phyloP scores from a whole-genome alignment of 2,888 invertebrate genomes.

The Elysia crispata region DNA sequence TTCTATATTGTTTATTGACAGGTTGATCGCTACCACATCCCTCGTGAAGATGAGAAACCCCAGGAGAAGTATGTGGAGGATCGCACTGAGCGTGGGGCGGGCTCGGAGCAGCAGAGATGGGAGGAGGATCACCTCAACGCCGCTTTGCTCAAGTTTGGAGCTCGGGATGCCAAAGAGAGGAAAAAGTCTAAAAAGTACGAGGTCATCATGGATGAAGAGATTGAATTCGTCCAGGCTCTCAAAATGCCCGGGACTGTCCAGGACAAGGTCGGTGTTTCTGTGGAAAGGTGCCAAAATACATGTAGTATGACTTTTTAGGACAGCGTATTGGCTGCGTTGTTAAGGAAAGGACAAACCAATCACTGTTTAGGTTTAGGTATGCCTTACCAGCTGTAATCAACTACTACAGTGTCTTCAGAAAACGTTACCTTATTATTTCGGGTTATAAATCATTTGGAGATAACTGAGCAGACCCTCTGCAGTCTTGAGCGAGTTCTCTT shows the following conservation, averaged over 20 bases:
- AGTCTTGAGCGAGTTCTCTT: too few relatives aligned
- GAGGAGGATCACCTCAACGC: constrained; percentile 97
- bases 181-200: constrained; percentile 86
- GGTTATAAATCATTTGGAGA: too few relatives aligned
- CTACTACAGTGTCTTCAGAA: too few relatives aligned
- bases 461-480: too few relatives aligned
- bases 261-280: constrained; percentile 57
- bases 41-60: constrained; percentile 82
- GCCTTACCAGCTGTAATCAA: too few relatives aligned
- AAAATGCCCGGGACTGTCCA: constrained; percentile 79
- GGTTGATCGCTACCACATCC: constrained; percentile 96
- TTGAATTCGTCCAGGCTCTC: constrained; percentile 93
- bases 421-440: too few relatives aligned
- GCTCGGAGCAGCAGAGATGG: constrained; percentile 89
- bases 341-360: too few relatives aligned
- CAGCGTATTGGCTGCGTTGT: too few relatives aligned
- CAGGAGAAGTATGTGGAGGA: constrained; percentile 80
- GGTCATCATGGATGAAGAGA: constrained; percentile 94
- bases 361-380: too few relatives aligned
- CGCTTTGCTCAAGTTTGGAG: constrained; percentile 94
- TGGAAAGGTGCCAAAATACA: too few relatives aligned
- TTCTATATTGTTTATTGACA: too few relatives aligned
- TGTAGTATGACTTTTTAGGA: too few relatives aligned
- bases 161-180: constrained; percentile 85
- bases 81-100: constrained; percentile 85